Evolutionary conservation across 2,888 invertebrate genomes (phyloP), one percentile per base, ranked within the genome.

Genomic region (Stomorhina lunata): DNA sequence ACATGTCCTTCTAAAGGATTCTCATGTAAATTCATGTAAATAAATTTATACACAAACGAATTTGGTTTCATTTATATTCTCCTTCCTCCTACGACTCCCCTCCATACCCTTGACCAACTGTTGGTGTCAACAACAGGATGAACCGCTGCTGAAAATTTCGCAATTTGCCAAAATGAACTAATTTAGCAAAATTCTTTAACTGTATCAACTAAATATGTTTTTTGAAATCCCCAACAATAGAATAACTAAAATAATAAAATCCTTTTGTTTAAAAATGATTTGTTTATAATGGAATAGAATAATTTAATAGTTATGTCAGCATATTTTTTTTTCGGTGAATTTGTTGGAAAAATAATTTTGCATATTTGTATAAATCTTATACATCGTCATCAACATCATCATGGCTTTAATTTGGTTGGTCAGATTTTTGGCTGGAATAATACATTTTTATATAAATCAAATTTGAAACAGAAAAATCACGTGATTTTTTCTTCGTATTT

Each of bases 361-460:
- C 27, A 50, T 17, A 78, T 78, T 76, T 78, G 55, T 63, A 78
- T 81, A 78, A 81, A 81, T 81, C 81, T 69, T 73, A 78, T 81
- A 81, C 68, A 78, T n/a, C n/a, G n/a, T n/a, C n/a, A n/a, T n/a
- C n/a, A n/a, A n/a, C n/a, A n/a, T n/a, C n/a, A n/a, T 81, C 78
- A 81, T 69, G 71, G 75, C 65, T 82, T n/a, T 79, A 79, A 79
- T 79, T 82, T 79, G 65, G 65, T 53, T 82, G 75, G 45, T 76
- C 71, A 82, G 73, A 79, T 76, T 76, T 80, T 75, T 75, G 68
- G 27, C 45, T 76, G 59, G 34, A 80, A 61, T 75, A 63, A 68
- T 73, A 25, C 37, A 61, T 61, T 29, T 69, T 59, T 75, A 75
- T 59, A 66, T 66, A 55, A 69, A 61, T 68, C 48, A 68, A 75